These are phyloP conservation scores for Callaeas wilsoni DNA, from an alignment of 2,113 vertebrate genomes.

Conservation along the genomic window DNA sequence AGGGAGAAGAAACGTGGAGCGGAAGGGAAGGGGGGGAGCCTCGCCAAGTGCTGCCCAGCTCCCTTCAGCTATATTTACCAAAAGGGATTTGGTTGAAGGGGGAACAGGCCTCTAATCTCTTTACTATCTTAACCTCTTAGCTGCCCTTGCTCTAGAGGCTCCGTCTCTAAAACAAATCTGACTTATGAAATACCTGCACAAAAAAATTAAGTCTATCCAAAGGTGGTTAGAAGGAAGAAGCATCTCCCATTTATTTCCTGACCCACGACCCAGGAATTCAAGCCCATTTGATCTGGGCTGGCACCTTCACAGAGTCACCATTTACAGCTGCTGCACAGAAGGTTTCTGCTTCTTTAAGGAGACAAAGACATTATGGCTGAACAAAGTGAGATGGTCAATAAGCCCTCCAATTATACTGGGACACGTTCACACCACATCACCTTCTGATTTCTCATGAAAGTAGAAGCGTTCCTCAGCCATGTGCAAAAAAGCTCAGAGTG, in stretches of 20 bases:
- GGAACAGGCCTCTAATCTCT: constrained; percentile 26
- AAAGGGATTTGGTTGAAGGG: not conserved
- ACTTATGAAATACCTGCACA: not conserved
- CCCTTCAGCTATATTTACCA: constrained; percentile 23
- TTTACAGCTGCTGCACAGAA: not conserved
- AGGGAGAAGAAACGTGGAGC: not conserved
- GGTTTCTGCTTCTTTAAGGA: not conserved
- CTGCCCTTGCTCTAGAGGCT: not conserved
- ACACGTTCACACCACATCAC: not conserved
- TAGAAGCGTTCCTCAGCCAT: not conserved
- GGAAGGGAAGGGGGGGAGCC: not conserved
- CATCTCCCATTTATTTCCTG: not conserved
- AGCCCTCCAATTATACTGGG: not conserved
- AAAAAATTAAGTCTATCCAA: not conserved
- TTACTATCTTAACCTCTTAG: constrained; percentile 42
- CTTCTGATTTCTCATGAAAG: not conserved
- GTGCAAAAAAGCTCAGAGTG: not conserved
- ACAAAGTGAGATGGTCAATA: not conserved
- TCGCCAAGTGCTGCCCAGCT: not conserved
- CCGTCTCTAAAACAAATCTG: not conserved
- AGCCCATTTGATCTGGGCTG: not conserved
- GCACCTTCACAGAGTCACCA: not conserved
- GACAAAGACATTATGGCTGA: not conserved
- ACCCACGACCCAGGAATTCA: not conserved
- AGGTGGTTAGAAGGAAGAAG: not conserved